Base-by-base conservation (phyloP, 92 coral and sea anemone species). In the Epizoanthus fatuus region DNA sequence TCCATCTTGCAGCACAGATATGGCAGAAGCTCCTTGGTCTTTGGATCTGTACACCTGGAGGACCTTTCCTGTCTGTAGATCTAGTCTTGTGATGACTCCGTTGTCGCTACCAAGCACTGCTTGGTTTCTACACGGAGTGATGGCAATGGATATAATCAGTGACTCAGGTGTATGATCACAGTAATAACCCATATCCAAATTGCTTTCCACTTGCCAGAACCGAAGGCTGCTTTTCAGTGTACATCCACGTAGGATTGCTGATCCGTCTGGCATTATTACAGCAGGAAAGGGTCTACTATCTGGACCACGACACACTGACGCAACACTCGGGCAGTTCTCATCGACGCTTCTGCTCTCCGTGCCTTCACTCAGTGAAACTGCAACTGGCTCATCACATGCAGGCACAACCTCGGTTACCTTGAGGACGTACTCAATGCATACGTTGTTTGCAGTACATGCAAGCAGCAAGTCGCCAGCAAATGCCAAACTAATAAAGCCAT, bases 211-310 rank as follows among this genome's bases (percentile, higher is more conserved):
- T 15, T 87, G 87, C 75, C 83, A 70, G 54, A 42, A 81, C 12
- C 91, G 76, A 11, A 81, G 52, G 16, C 67, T 55, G 42, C 60
- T 22, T 17, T 44, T 39, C 17, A 71, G 32, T 79, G 82, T 87
- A 16, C 68, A 29, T 15, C 87, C 82, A 1, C 91, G 81, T 39
- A 87, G 87, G 20, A 87, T 64, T 32, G 87, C 75, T 5, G 72
- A 67, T 32, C 91, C 91, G 12, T 60, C 76, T 59, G 81, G 57
- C 25, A 81, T 60, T 59, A 87, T 32, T 4, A 87, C 63, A 5
- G 87, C 87, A 45, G 91, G 91, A 19, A 81, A 83, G n/a, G 65
- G 40, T 62, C 83, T 60, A 42, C 83, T 81, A 64, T 87, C 91
- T 35, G 91, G 87, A 25, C 91, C 91, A 79, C 16, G 4, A 47